phyloP scores from a whole-genome alignment of 2,888 invertebrate species.

The Megalurothrips usitatus region DNA sequence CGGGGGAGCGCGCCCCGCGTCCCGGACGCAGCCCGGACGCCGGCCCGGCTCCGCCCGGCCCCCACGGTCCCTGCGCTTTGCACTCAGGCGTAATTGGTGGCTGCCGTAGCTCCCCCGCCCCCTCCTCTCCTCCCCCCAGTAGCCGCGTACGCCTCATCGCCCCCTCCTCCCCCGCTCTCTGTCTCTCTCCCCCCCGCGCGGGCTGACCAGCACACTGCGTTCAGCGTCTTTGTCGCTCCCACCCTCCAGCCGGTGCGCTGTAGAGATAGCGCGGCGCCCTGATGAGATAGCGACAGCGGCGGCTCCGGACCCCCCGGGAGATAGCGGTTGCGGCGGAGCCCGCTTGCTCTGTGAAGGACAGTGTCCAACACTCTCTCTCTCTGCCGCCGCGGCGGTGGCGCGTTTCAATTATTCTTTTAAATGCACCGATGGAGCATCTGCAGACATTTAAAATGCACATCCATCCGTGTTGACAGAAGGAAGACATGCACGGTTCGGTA shows the following conservation, averaged over 20 bases:
- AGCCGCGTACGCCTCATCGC: not conserved
- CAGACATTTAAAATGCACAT: too few relatives aligned
- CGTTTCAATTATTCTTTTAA: too few relatives aligned
- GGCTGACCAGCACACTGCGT: constrained; percentile 33
- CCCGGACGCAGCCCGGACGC: not conserved
- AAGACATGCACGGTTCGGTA: too few relatives aligned
- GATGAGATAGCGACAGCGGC: too few relatives aligned
- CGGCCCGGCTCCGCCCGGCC: constrained; percentile 38
- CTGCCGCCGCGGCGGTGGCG: too few relatives aligned
- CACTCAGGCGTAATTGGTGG: constrained; percentile 36
- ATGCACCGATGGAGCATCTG: too few relatives aligned
- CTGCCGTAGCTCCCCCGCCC: not conserved
- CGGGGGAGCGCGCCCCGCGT: not conserved
- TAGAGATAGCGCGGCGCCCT: too few relatives aligned
- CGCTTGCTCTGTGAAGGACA: too few relatives aligned
- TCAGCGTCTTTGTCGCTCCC: constrained; percentile 5
- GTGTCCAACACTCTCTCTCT: too few relatives aligned
- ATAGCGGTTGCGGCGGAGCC: too few relatives aligned
- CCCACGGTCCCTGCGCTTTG: constrained; percentile 41
- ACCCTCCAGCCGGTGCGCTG: constrained; percentile 13
- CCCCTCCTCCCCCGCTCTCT: not conserved
- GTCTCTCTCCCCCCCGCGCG: not conserved
- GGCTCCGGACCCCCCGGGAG: too few relatives aligned
- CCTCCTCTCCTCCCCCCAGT: not conserved
- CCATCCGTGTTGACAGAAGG: too few relatives aligned